Evolutionary conservation across 2,113 vertebrate species (phyloP).

Genomic region (Trichechus manatus): DNA sequence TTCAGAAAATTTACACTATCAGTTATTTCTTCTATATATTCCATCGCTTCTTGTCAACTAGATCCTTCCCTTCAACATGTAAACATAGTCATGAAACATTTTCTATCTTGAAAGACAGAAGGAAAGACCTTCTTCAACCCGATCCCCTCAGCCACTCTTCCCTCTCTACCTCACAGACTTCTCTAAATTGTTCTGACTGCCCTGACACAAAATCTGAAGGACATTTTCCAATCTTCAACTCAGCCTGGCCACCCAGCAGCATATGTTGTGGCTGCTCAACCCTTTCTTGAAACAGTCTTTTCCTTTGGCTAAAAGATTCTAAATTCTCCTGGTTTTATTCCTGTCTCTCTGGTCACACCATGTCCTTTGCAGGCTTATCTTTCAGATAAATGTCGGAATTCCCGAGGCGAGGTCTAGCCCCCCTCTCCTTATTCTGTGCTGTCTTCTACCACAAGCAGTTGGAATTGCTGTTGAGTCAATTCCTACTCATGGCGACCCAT

Average conservation of each 20-base stretch:
- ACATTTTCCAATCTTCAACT: neutral
- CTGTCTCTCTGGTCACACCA: neutral
- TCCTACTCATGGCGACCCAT: too few species aligned
- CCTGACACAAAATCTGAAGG: neutral
- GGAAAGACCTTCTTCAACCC: neutral
- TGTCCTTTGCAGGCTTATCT: neutral
- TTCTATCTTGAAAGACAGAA: neutral
- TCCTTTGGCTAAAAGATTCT: neutral
- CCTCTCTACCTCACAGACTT: neutral
- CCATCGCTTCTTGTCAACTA: neutral
- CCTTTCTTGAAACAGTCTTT: neutral
- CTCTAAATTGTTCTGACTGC: neutral
- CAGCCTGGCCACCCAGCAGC: neutral
- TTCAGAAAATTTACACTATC: neutral
- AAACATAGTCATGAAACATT: neutral
- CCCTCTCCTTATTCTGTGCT: neutral
- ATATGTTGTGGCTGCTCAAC: neutral
- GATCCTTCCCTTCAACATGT: neutral
- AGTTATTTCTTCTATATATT: neutral
- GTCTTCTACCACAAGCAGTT: too few species aligned
- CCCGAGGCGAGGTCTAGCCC: accelerated
- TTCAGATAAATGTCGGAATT: neutral
- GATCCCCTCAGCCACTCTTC: neutral
- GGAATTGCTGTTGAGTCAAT: too few species aligned
- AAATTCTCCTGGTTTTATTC: neutral